phyloP scores from a whole-genome alignment of 1,140 invertebrate genomes.

The Bombus consobrinus region DNA sequence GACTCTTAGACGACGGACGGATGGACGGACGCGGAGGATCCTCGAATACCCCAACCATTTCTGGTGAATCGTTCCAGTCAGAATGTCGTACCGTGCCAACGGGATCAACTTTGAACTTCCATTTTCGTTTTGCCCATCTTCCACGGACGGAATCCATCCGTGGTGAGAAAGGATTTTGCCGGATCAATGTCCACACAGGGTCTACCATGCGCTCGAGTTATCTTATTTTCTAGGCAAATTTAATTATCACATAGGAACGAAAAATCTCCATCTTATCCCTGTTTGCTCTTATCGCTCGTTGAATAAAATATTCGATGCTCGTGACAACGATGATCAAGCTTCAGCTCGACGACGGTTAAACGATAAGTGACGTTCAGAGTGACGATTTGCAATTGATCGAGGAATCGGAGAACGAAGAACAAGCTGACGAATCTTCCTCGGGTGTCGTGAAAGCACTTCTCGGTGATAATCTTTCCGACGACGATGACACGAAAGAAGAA shows the following conservation, averaged over 20 bases:
- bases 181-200: neutral
- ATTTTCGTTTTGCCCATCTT: neutral
- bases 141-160: neutral
- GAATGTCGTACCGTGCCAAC: neutral
- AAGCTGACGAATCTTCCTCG: no score
- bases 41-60: neutral
- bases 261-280: no score
- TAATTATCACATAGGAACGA: no score
- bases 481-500: no score
- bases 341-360: neutral
- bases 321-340: neutral
- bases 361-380: neutral
- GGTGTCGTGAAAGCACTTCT: no score
- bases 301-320: neutral
- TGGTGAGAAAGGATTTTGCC: neutral
- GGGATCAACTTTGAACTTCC: neutral
- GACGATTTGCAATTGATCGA: neutral
- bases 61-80: neutral
- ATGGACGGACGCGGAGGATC: slow-evolving; percentile 54
- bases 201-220: slow-evolving; percentile 20
- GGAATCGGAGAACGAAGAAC: no score
- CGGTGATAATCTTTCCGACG: no score
- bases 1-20: slow-evolving; percentile 70
- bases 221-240: no score
- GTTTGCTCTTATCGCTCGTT: no score